These are phyloP conservation scores for Microtus oregoni DNA, from an alignment of 2,113 vertebrate genomes.

Conservation along the genomic window DNA sequence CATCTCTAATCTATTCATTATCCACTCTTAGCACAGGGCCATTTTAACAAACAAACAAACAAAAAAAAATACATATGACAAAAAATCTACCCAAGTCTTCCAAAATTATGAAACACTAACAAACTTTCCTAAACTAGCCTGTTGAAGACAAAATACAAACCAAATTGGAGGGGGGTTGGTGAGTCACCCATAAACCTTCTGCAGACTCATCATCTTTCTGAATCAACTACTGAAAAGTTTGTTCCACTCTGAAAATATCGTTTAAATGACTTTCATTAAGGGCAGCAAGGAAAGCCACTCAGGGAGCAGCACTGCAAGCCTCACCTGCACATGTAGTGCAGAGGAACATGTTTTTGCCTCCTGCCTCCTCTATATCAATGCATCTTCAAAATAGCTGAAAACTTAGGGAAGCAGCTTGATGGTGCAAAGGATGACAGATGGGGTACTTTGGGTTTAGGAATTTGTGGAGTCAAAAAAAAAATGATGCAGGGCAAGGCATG, in stretches of 20 bases:
- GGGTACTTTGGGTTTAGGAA: background rate
- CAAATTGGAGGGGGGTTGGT: background rate
- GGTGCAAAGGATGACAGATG: background rate
- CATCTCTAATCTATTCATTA: background rate
- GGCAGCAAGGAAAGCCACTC: background rate
- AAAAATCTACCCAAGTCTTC: background rate
- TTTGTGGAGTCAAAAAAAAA: background rate
- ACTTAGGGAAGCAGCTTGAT: background rate
- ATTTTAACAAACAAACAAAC: background rate
- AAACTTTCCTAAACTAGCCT: background rate
- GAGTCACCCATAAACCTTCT: conserved; percentile 10
- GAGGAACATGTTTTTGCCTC: background rate
- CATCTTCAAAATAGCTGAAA: background rate
- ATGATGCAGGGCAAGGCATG: background rate
- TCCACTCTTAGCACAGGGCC: too few relatives aligned
- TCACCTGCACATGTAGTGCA: background rate
- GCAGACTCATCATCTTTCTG: background rate
- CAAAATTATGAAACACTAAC: background rate
- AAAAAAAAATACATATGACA: background rate
- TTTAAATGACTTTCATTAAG: background rate
- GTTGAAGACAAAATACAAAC: background rate
- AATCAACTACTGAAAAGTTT: background rate
- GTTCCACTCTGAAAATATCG: background rate
- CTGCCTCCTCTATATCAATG: background rate
- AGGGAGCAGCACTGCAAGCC: background rate